Base-by-base conservation (phyloP, 2,797 vertebrate genomes). In the Phrynocephalus guinanensis region DNA sequence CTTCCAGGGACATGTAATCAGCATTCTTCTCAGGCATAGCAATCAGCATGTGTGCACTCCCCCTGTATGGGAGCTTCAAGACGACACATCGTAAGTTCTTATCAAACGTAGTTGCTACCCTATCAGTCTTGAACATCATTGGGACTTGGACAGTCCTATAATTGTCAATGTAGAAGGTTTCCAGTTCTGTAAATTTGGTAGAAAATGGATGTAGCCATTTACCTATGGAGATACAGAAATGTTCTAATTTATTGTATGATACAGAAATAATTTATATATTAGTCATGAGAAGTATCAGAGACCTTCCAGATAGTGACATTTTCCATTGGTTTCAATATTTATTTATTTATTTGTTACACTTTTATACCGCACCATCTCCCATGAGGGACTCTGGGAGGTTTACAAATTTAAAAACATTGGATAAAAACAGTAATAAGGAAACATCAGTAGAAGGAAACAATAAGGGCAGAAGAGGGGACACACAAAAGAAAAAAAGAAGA, bases 21-120 rank as follows among this genome's bases (percentile, higher is more conserved):
- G 93, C 93, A 1, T 87, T 93, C 79, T 94, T 96, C 89, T 98
- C 96, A 26, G 97, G 97, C 15, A 99, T 97, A 85, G 97, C 92
- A 91, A 99, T 95, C 16, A 99, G 96, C 98, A 99, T 98, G 91
- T 98, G 95, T 72, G 97, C 96, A 4, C 97, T 98, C 5, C 97
- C 95, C 90, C 87, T 86, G 90, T 98, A 99, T 1, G 98, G 98
- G 63, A 99, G 96, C 88, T 97, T 98, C 79, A 99, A 95, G 72
- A 98, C 95, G 52, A 94, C 97, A 80, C 96, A 97, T 6, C 91
- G 95, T 11, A 99, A 95, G 11, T 84, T 84, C 22, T 87, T 50
- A 81, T 99, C 98, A 50, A 96, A 96, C 81, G 95, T 96, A 30
- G 88, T 95, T 88, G 97, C 96, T 88, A 98, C 96, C 86, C 94